Evolutionary conservation across 2,888 invertebrate genomes (phyloP).

Genomic region (Blera fallax): DNA sequence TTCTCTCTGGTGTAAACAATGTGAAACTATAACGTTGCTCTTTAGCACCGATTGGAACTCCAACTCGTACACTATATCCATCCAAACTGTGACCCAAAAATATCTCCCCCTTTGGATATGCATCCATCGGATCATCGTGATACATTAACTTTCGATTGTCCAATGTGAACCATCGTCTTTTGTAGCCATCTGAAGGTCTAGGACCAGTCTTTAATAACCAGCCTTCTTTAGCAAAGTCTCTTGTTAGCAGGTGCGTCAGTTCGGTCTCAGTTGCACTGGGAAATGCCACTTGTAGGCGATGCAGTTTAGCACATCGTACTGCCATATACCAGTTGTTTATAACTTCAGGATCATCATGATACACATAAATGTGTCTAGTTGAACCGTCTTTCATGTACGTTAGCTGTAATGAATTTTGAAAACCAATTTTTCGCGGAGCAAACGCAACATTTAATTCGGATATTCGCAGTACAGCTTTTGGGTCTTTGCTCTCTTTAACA

Average conservation of each 20-base stretch:
- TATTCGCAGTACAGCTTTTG: slow-evolving; percentile 90
- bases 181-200: slow-evolving; percentile 89
- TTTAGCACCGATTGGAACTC: slow-evolving; percentile 86
- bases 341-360: slow-evolving; percentile 92
- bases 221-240: slow-evolving; percentile 93
- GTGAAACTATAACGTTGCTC: slow-evolving; percentile 92
- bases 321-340: slow-evolving; percentile 94
- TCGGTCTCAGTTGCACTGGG: slow-evolving; percentile 89
- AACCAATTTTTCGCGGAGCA: slow-evolving; percentile 90
- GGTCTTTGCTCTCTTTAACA: slow-evolving; percentile 89
- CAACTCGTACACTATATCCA: slow-evolving; percentile 88
- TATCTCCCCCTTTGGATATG: slow-evolving; percentile 95
- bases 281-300: slow-evolving; percentile 91
- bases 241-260: slow-evolving; percentile 87
- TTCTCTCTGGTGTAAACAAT: slow-evolving; percentile 90
- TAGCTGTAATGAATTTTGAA: slow-evolving; percentile 91
- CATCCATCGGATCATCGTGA: slow-evolving; percentile 92
- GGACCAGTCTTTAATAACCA: slow-evolving; percentile 96
- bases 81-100: slow-evolving; percentile 88
- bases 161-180: slow-evolving; percentile 93
- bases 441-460: slow-evolving; percentile 93
- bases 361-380: slow-evolving; percentile 93
- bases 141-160: slow-evolving; percentile 96
- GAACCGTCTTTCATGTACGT: slow-evolving; percentile 93
- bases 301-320: slow-evolving; percentile 92